Evolutionary conservation across 1,140 invertebrate genomes (phyloP).

Genomic region (Heliconius melpomene): DNA sequence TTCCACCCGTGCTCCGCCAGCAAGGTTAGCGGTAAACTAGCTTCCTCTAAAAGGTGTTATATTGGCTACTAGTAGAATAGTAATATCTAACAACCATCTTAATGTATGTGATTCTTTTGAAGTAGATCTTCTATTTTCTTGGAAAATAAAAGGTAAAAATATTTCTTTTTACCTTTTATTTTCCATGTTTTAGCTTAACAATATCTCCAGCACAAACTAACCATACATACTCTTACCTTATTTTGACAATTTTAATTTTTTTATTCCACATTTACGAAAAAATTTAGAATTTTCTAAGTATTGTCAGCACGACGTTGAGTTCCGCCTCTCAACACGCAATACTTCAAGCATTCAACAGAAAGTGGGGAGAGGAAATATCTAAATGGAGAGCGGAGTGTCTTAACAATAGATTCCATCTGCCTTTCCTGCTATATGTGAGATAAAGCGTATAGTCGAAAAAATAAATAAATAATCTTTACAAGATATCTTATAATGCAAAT

Average conservation of each 20-base stretch:
- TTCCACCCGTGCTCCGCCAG: neutral
- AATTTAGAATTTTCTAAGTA: no score
- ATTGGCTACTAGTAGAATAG: conserved; percentile 1
- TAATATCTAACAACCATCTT: neutral
- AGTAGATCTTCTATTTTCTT: neutral
- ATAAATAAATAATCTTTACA: no score
- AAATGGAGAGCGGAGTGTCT: neutral
- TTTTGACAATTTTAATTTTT: no score
- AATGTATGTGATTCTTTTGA: neutral
- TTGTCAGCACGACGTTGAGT: no score
- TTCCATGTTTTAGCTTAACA: no score
- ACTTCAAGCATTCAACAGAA: no score
- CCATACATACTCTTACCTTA: no score
- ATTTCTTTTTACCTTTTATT: no score
- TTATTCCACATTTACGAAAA: no score
- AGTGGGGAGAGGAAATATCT: no score
- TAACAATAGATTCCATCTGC: neutral
- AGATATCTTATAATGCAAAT: neutral
- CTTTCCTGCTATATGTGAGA: neutral
- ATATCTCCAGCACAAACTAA: no score
- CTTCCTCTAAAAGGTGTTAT: conserved; percentile 6
- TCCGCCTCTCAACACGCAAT: no score
- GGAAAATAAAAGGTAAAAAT: neutral
- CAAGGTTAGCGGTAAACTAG: conserved; percentile 14
- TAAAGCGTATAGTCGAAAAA: neutral